Conservation (phyloP, 2,888 invertebrate species). For the Baronia brevicornis region DNA sequence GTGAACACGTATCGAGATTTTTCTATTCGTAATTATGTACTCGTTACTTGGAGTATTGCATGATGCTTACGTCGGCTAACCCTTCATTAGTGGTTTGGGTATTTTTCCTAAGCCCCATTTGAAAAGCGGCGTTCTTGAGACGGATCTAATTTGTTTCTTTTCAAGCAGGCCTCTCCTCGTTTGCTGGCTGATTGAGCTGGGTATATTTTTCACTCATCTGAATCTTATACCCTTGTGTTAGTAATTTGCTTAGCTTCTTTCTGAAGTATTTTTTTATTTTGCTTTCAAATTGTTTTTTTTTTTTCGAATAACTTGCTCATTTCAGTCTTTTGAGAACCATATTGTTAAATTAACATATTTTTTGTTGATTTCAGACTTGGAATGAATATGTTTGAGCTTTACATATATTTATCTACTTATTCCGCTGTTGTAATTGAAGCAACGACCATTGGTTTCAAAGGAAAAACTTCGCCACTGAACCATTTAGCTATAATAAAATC, state of each 20-base stretch:
- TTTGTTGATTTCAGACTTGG: too few species aligned
- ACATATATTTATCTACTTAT: too few species aligned
- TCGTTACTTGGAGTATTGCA: constrained; percentile 7
- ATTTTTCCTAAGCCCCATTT: constrained; percentile 47
- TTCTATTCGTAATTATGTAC: not conserved
- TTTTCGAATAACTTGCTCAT: constrained; percentile 12
- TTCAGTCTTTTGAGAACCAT: too few species aligned
- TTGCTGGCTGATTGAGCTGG: constrained; percentile 48
- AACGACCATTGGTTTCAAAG: too few species aligned
- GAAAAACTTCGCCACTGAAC: too few species aligned
- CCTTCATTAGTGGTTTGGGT: constrained; percentile 58
- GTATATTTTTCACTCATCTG: constrained; percentile 48
- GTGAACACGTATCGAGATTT: too few species aligned
- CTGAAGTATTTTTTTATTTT: too few species aligned
- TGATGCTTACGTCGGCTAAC: constrained; percentile 34
- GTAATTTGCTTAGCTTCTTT: constrained; percentile 43
- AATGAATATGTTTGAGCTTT: too few species aligned
- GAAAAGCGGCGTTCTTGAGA: constrained; percentile 60
- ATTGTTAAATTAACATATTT: too few species aligned
- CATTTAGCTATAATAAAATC: too few species aligned
- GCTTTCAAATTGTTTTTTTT: too few species aligned
- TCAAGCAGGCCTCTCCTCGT: constrained; percentile 52
- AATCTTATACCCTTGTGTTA: constrained; percentile 36
- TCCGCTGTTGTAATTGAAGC: too few species aligned
- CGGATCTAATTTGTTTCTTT: constrained; percentile 71